Evolutionary conservation across 2,888 invertebrate species (phyloP).

Genomic region (Nomada fabriciana): DNA sequence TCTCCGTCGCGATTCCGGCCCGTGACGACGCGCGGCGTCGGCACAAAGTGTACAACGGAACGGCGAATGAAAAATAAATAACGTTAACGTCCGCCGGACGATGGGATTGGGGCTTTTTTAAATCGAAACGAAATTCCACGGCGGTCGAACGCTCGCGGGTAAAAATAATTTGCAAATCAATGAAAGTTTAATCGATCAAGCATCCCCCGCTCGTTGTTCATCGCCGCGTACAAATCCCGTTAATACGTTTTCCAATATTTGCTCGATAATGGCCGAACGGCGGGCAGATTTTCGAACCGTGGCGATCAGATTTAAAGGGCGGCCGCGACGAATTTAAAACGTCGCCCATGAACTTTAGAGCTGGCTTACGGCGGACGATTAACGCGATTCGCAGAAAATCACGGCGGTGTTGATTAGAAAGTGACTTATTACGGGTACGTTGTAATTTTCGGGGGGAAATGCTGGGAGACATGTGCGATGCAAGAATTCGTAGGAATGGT

Average conservation of each 20-base stretch:
- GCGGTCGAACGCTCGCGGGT: no score
- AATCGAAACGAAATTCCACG: slow-evolving; percentile 7
- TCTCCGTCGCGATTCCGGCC: no score
- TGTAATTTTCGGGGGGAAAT: no score
- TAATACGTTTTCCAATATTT: slow-evolving; percentile 55
- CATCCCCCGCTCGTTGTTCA: background rate
- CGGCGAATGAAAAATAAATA: background rate
- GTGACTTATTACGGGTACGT: background rate
- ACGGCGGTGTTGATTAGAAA: background rate
- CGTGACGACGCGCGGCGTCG: no score
- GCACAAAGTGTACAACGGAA: background rate
- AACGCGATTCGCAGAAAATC: background rate
- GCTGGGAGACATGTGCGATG: no score
- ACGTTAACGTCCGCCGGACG: background rate
- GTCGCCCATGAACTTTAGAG: slow-evolving; percentile 33
- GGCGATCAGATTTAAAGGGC: slow-evolving; percentile 46
- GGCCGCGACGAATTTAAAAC: slow-evolving; percentile 17
- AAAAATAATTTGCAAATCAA: slow-evolving; percentile 40
- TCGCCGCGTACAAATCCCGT: slow-evolving; percentile 10
- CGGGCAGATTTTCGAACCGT: slow-evolving; percentile 28
- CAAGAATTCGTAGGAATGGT: no score
- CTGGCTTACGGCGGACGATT: background rate
- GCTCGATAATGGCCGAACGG: slow-evolving; percentile 33
- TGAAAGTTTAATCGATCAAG: slow-evolving; percentile 49
- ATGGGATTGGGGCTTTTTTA: background rate